Evolutionary conservation across 2,797 vertebrate species (phyloP).

Genomic region (Selene dorsalis): DNA sequence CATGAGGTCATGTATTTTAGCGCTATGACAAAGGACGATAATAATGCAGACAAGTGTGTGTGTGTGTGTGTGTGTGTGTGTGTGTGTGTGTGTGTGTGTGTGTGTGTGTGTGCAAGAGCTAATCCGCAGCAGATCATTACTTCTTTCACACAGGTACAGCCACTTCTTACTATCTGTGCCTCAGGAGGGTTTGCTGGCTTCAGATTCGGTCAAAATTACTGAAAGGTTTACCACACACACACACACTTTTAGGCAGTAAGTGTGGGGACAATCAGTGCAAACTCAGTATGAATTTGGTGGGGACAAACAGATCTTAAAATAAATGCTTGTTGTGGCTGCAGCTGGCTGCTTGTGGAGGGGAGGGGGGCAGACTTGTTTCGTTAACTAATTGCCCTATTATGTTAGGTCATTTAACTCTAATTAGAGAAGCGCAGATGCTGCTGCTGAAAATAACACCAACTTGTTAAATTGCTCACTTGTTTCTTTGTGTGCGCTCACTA

Average conservation of each 20-base stretch:
- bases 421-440: slow-evolving; percentile 73
- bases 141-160: slow-evolving; percentile 65
- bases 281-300: slow-evolving; percentile 42
- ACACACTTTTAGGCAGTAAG: slow-evolving; percentile 37
- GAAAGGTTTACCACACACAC: slow-evolving; percentile 50
- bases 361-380: slow-evolving; percentile 49
- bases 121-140: slow-evolving; percentile 66
- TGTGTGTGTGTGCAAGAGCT: slow-evolving; percentile 11
- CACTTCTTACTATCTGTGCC: slow-evolving; percentile 69
- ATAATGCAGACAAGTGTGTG: slow-evolving; percentile 2
- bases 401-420: slow-evolving; percentile 74
- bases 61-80: slow-evolving; percentile 8
- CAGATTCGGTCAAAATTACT: slow-evolving; percentile 76
- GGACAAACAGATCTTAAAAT: slow-evolving; percentile 51
- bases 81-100: slow-evolving; percentile 4
- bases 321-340: slow-evolving; percentile 48
- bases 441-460: slow-evolving; percentile 58
- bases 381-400: slow-evolving; percentile 74
- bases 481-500: not conserved
- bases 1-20: slow-evolving; percentile 1
- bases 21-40: not conserved
- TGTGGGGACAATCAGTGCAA: slow-evolving; percentile 25
- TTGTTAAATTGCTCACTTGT: slow-evolving; percentile 56
- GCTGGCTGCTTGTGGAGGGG: slow-evolving; percentile 39
- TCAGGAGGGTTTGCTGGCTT: slow-evolving; percentile 56